These are phyloP conservation scores for Notothenia rossii DNA, from an alignment of 2,113 vertebrate genomes.

Conservation along the genomic window DNA sequence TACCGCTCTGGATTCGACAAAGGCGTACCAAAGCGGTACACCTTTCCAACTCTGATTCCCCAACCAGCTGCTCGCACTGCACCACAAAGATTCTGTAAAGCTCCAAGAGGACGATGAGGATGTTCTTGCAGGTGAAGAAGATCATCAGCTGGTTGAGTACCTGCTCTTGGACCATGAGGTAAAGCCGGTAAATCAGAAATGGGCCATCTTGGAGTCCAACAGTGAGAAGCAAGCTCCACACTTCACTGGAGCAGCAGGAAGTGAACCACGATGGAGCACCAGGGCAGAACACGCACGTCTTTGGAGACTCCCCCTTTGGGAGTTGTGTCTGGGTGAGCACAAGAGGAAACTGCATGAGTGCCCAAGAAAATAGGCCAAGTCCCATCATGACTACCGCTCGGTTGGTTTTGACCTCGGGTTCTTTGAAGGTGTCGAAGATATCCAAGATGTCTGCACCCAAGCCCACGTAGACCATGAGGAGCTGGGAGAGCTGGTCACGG, in stretches of 20 bases:
- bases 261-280: slow-evolving; percentile 3
- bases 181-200: slow-evolving; percentile 83
- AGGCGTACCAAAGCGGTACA: slow-evolving; percentile 17
- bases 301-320: background rate
- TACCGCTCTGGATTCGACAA: slow-evolving; percentile 5
- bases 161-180: slow-evolving; percentile 78
- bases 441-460: slow-evolving; percentile 85
- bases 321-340: slow-evolving; percentile 81
- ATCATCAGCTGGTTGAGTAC: slow-evolving; percentile 87
- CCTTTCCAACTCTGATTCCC: slow-evolving; percentile 2
- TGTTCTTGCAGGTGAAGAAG: slow-evolving; percentile 87
- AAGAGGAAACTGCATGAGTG: slow-evolving; percentile 84
- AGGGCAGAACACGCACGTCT: background rate
- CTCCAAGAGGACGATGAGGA: slow-evolving; percentile 83
- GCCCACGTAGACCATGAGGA: slow-evolving; percentile 83
- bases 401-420: slow-evolving; percentile 80
- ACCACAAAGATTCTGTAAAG: slow-evolving; percentile 83
- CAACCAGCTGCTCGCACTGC: slow-evolving; percentile 63
- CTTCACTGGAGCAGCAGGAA: slow-evolving; percentile 80
- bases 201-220: slow-evolving; percentile 84
- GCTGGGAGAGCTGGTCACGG: slow-evolving; percentile 84
- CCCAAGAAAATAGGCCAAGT: slow-evolving; percentile 83
- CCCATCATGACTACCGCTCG: slow-evolving; percentile 70
- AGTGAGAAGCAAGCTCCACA: slow-evolving; percentile 82
- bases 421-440: slow-evolving; percentile 84